A percentile compares a stretch with the other conserved stretches of the same genome.
Conservation (phyloP, 2,888 invertebrate genomes). For the Hedychridium roseum region DNA sequence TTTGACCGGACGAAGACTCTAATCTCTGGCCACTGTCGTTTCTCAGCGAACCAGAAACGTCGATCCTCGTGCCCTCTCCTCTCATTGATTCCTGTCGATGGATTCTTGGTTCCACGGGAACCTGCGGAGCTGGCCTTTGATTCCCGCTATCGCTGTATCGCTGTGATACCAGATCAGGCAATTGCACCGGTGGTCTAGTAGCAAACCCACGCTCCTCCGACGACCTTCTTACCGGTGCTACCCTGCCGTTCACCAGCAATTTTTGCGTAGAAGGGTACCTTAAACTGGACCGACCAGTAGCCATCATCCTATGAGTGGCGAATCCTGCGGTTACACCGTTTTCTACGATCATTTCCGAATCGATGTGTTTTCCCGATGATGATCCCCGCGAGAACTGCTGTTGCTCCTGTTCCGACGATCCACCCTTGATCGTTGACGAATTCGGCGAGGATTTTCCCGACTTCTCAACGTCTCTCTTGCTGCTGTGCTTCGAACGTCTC, state of each 20-base stretch:
- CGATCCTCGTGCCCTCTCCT: slow-evolving; percentile 45
- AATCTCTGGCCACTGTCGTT: slow-evolving; percentile 40
- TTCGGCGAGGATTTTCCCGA: slow-evolving; percentile 38
- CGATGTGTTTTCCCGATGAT: slow-evolving; percentile 32
- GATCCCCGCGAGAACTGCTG: slow-evolving; percentile 33
- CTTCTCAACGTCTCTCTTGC: slow-evolving; percentile 44
- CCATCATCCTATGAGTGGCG: slow-evolving; percentile 49
- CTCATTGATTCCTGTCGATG: slow-evolving; percentile 57
- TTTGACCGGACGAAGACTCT: slow-evolving; percentile 49
- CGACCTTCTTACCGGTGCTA: slow-evolving; percentile 53
- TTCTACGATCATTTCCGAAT: slow-evolving; percentile 41
- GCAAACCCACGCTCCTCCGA: slow-evolving; percentile 44
- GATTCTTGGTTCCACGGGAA: slow-evolving; percentile 55
- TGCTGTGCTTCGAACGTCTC: slow-evolving; percentile 47
- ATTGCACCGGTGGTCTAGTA: slow-evolving; percentile 46
- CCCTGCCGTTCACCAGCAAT: slow-evolving; percentile 64
- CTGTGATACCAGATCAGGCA: slow-evolving; percentile 53
- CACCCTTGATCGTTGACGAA: slow-evolving; percentile 37
- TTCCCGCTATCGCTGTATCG: slow-evolving; percentile 56
- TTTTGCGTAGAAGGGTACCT: slow-evolving; percentile 65
- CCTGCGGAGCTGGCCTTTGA: slow-evolving; percentile 56
- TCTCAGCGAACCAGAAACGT: slow-evolving; percentile 40
- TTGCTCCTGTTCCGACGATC: slow-evolving; percentile 35
- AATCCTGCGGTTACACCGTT: slow-evolving; percentile 48
- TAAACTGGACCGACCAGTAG: slow-evolving; percentile 64